These are phyloP conservation scores for Eucriotettix oculatus DNA, from an alignment of 2,888 invertebrate genomes.

Conservation along the genomic window DNA sequence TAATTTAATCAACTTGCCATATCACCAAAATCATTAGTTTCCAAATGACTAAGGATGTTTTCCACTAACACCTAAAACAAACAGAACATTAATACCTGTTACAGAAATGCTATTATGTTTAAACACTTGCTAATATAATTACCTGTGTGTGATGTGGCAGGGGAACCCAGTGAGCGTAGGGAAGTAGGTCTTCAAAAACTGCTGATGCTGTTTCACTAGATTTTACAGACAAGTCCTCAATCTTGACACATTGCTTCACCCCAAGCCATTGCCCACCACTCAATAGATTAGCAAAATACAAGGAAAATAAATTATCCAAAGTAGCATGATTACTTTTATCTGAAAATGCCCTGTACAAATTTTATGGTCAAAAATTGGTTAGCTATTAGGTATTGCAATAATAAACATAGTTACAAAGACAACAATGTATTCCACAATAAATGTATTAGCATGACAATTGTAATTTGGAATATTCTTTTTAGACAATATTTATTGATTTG, in stretches of 20 bases:
- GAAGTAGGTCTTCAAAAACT: constrained; percentile 45
- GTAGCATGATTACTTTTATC: constrained; percentile 34
- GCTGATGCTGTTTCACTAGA: not conserved
- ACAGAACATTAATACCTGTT: not conserved
- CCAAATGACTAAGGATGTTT: constrained; percentile 74
- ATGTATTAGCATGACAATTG: too few relatives aligned
- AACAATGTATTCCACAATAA: too few relatives aligned
- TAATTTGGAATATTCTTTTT: too few relatives aligned
- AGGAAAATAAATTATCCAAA: constrained; percentile 48
- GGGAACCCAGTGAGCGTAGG: constrained; percentile 45
- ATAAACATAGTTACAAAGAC: too few relatives aligned
- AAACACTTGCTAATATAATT: not conserved
- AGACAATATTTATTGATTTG: too few relatives aligned
- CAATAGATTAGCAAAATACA: constrained; percentile 35
- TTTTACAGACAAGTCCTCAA: constrained; percentile 4
- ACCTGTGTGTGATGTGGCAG: constrained; percentile 56
- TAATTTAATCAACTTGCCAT: constrained; percentile 37
- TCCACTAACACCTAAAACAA: constrained; percentile 47
- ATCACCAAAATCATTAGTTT: constrained; percentile 80
- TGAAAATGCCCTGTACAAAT: constrained; percentile 31
- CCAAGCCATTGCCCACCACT: constrained; percentile 9
- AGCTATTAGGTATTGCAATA: too few relatives aligned
- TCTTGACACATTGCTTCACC: constrained; percentile 3
- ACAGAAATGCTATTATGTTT: not conserved
- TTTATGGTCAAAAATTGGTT: too few relatives aligned